Base-by-base conservation (phyloP, 1,140 invertebrate species). In the Calliopsis andreniformis region DNA sequence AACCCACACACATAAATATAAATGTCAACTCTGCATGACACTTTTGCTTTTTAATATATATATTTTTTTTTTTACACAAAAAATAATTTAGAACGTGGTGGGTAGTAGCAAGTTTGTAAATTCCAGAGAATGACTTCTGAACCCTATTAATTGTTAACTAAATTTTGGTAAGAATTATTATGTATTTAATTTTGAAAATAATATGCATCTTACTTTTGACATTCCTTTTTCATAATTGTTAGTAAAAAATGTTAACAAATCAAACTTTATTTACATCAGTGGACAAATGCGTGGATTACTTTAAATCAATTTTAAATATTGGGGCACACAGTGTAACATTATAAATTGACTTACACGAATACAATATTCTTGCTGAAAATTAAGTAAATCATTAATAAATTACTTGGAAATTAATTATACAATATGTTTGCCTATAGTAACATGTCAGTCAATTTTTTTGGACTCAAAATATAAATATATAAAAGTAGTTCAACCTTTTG, bases 301-400 rank as follows among this genome's bases (percentile, higher is more conserved):
- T 83, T 79, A 49, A 76, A 70, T 83, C 61, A 32, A 59, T 70
- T 32, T 79, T 63, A 71, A 79, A 66, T 66, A 53, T 28, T 67
- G 35, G 43, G n/a, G 8, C 76, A 79, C 80, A 82, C 76, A 47
- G 32, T 39, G 66, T 82, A 83, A 83, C 76, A 82, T 64, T 79
- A 67, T 83, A 45, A 83, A 70, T 61, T 53, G 67, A 92, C 91
- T 92, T 92, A 92, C 91, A 86, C 88, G 88, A 86, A 92, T 85
- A 87, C 87, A 91, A 91, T 90, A 87, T 86, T 92, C 89, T 92
- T 91, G 89, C 91, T 92, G 91, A 91, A 92, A 92, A 91, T 88
- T 56, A 75, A 75, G 90, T 84, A 88, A 87, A 78, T 77, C 76
- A 86, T 79, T 85, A 86, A 84, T 80, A 62, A 43, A 56, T 25